Percentiles rank a stretch among this genome's conserved stretches.
Evolutionary conservation across 2,113 vertebrate genomes (phyloP).

Genomic region (Actinemys pallida): DNA sequence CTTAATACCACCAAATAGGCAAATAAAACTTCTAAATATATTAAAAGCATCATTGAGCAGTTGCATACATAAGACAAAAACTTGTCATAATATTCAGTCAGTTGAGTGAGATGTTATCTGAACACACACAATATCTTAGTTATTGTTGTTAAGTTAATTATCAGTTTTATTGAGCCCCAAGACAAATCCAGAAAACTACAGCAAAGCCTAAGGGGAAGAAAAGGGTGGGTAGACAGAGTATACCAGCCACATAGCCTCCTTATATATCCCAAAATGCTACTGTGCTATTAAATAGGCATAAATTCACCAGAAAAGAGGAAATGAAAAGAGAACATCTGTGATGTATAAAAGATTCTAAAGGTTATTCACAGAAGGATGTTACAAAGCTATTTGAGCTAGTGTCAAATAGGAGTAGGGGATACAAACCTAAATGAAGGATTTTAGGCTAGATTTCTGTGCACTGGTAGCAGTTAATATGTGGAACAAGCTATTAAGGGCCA

Average conservation of each 20-base stretch:
- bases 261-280: constrained; percentile 3
- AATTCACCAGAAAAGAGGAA: neutral
- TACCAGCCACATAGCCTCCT: neutral
- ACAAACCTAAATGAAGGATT: constrained; percentile 6
- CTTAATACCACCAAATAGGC: neutral
- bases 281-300: constrained; percentile 14
- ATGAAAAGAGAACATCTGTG: constrained; percentile 57
- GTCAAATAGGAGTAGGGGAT: constrained; percentile 41
- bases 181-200: constrained; percentile 10
- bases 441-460: neutral
- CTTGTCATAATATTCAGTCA: neutral
- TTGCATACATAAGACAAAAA: neutral
- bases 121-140: neutral
- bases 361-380: constrained; percentile 52
- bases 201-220: neutral
- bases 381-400: constrained; percentile 40
- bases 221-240: neutral
- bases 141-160: neutral
- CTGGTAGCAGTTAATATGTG: neutral
- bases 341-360: constrained; percentile 18
- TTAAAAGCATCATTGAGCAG: neutral
- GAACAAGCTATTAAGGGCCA: neutral
- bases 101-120: neutral
- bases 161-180: neutral
- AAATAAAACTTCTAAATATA: neutral